phyloP scores from a whole-genome alignment of 1,140 invertebrate genomes.

The Drosophila cardini region DNA sequence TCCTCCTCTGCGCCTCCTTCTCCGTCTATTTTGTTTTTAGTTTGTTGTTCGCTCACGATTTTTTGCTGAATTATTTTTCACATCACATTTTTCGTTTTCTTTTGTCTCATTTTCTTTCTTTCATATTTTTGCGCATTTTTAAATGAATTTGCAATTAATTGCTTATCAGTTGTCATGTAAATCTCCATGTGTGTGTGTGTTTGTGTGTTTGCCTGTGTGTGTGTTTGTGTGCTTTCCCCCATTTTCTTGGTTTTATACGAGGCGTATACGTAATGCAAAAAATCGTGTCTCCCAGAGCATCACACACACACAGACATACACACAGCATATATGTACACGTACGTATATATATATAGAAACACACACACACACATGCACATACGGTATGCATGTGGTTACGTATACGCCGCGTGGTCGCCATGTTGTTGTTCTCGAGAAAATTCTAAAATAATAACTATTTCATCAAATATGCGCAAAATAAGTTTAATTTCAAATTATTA shows the following conservation, averaged over 20 bases:
- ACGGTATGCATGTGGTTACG: constrained; percentile 61
- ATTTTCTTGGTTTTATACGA: constrained; percentile 15
- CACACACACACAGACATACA: constrained; percentile 15
- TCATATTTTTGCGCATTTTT: constrained; percentile 37
- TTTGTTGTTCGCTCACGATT: constrained; percentile 5
- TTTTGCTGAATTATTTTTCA: constrained; percentile 13
- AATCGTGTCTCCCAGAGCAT: constrained; percentile 33
- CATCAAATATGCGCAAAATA: constrained; percentile 9
- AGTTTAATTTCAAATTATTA: not conserved
- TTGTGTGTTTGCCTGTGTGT: constrained; percentile 1
- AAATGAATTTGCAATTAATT: constrained; percentile 30
- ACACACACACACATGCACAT: constrained; percentile 9
- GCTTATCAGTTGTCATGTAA: constrained; percentile 47
- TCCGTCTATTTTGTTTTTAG: not conserved
- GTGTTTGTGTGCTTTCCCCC: constrained; percentile 8
- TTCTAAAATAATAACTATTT: constrained; percentile 37
- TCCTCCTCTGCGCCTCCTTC: not conserved
- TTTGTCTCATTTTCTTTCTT: constrained; percentile 6
- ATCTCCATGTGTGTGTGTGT: not conserved
- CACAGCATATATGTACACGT: not conserved
- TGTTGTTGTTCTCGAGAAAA: constrained; percentile 51
- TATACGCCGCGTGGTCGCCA: constrained; percentile 78
- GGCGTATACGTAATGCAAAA: constrained; percentile 57
- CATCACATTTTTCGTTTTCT: constrained; percentile 15
- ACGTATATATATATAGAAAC: no score